Evolutionary conservation across 2,888 invertebrate species (phyloP).

Genomic region (Pandemis heparana): DNA sequence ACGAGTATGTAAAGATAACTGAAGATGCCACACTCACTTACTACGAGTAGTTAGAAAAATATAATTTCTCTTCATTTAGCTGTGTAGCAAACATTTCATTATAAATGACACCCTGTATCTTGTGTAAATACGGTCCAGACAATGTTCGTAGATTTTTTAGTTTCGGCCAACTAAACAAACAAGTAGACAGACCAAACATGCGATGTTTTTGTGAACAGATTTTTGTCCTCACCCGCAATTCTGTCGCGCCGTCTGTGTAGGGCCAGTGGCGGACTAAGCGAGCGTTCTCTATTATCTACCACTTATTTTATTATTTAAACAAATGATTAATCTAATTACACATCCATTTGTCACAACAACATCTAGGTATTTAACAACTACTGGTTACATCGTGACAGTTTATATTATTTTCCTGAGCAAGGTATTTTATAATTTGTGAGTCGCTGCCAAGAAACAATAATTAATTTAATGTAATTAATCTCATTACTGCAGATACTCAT

Average conservation of each 20-base stretch:
- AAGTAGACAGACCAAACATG: slow-evolving; percentile 62
- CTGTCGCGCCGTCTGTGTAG: slow-evolving; percentile 47
- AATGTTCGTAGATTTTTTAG: slow-evolving; percentile 65
- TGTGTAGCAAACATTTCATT: slow-evolving; percentile 45
- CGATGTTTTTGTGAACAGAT: slow-evolving; percentile 61
- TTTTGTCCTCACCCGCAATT: slow-evolving; percentile 58
- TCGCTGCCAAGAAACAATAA: too few relatives aligned
- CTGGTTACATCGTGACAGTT: background rate
- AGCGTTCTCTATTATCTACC: slow-evolving; percentile 10
- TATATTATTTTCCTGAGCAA: background rate
- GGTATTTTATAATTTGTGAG: too few relatives aligned
- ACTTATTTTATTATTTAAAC: slow-evolving; percentile 11
- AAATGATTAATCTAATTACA: background rate
- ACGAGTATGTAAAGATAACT: too few relatives aligned
- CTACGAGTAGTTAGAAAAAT: too few relatives aligned
- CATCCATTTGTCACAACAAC: background rate
- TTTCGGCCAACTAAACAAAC: slow-evolving; percentile 72
- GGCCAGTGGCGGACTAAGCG: slow-evolving; percentile 42
- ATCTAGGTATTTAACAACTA: background rate
- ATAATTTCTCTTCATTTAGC: background rate
- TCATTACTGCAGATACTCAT: too few relatives aligned
- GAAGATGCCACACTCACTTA: too few relatives aligned
- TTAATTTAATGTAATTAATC: too few relatives aligned
- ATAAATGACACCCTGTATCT: slow-evolving; percentile 52
- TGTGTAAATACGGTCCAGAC: slow-evolving; percentile 59